Evolutionary conservation across 2,113 vertebrate species (phyloP).

Genomic region (Engystomops pustulosus): DNA sequence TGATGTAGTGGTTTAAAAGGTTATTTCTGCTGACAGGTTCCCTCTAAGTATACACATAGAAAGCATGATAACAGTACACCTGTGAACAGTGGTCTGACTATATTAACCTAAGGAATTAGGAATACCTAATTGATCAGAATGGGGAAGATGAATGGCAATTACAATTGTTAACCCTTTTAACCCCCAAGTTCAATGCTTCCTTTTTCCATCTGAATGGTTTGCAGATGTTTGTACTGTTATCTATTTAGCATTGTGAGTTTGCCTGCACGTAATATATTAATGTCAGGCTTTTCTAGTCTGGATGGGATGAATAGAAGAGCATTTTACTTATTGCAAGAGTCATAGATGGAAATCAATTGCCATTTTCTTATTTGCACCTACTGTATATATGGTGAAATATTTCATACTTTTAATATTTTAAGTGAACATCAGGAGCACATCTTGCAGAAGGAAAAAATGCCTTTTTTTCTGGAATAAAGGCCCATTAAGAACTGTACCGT

Average conservation of each 20-base stretch:
- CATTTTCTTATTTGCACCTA: neutral
- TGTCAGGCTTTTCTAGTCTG: neutral
- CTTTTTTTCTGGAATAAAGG: too few species aligned
- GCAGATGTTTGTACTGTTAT: neutral
- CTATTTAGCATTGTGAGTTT: too few species aligned
- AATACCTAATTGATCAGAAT: neutral
- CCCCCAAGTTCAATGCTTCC: too few species aligned
- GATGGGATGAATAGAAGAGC: neutral
- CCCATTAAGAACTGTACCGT: too few species aligned
- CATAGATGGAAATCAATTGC: too few species aligned
- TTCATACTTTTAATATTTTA: too few species aligned
- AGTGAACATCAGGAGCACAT: neutral
- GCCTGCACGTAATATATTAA: neutral
- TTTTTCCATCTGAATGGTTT: neutral
- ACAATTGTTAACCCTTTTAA: neutral
- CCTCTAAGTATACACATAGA: constrained; percentile 8
- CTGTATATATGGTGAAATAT: too few species aligned
- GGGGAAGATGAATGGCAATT: neutral
- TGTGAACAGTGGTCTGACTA: neutral
- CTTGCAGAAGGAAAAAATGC: neutral
- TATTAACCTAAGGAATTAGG: neutral
- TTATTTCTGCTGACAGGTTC: too few species aligned
- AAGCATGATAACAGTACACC: constrained; percentile 14
- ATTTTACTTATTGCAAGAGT: neutral
- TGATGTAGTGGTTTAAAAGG: too few species aligned